A percentile compares a stretch with the other conserved stretches of the same genome.
These are phyloP conservation scores for Diaperis boleti DNA, from an alignment of 2,888 invertebrate species.

Conservation along the genomic window DNA sequence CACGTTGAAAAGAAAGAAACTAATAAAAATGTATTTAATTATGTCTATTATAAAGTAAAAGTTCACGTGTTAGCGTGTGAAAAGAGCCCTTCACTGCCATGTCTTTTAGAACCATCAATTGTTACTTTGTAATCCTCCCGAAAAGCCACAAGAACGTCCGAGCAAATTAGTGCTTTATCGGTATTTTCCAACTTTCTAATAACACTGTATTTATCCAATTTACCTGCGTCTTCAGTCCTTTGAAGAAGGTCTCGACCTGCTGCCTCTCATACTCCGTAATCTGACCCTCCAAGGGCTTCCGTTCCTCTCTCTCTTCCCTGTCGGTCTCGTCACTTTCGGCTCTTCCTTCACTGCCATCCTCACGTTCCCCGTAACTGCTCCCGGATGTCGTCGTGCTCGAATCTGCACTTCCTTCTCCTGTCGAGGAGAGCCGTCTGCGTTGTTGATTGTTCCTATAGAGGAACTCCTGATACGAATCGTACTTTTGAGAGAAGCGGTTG, in stretches of 20 bases:
- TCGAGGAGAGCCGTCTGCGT: slow-evolving; percentile 68
- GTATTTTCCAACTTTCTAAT: too few relatives aligned
- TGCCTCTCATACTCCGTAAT: slow-evolving; percentile 75
- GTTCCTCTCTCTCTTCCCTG: slow-evolving; percentile 61
- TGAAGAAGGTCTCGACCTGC: slow-evolving; percentile 80
- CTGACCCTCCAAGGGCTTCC: slow-evolving; percentile 65
- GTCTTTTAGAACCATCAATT: too few relatives aligned
- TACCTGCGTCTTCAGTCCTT: slow-evolving; percentile 81
- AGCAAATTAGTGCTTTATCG: too few relatives aligned
- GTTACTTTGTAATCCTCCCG: too few relatives aligned
- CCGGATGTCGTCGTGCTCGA: slow-evolving; percentile 67
- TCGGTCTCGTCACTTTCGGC: slow-evolving; percentile 67
- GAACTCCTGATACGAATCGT: slow-evolving; percentile 63
- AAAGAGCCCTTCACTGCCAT: too few relatives aligned
- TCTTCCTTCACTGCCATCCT: slow-evolving; percentile 71
- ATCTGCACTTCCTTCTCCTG: slow-evolving; percentile 69
- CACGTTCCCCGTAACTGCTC: slow-evolving; percentile 66
- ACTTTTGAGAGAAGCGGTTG: slow-evolving; percentile 60
- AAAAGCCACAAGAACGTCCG: too few relatives aligned
- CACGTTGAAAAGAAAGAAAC: too few relatives aligned
- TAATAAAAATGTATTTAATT: too few relatives aligned
- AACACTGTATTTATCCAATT: not conserved
- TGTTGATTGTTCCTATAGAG: slow-evolving; percentile 51
- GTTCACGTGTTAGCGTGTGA: too few relatives aligned
- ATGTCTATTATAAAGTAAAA: too few relatives aligned